Evolutionary conservation across 2,113 vertebrate species (phyloP), one percentile per base, ranked within the genome.

Genomic region (Silurus glanis): DNA sequence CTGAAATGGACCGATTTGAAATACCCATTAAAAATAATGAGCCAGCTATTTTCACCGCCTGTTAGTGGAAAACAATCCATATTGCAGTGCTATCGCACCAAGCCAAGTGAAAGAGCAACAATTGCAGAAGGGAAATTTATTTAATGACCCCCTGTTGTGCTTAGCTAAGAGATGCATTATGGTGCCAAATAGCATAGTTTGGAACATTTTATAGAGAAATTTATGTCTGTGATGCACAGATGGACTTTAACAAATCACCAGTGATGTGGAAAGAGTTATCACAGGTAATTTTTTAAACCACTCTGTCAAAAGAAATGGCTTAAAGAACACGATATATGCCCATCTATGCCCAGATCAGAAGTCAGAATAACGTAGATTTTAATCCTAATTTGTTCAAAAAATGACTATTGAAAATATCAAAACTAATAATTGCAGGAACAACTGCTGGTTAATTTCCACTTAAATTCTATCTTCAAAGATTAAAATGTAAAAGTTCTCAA

Each of bases 11-110:
- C 71, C 58, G 84, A 89, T 90, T 82, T 90, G 58, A 86, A 89
- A 89, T 64, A 79, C 51, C 84, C 89, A 89, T 90, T 90, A 90
- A 86, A 90, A 89, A 89, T 90, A 89, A 90, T 89, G 88, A 90
- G 82, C 67, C 53, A 56, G 86, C 84, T 87, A 82, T 86, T 86
- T 90, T 81, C 78, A 82, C 76, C 9, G 66, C 78, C 61, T 17
- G 81, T 85, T 89, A 87, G 86, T 72, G 58, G 84, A 84, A 89
- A 88, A 85, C 83, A 89, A 89, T 87, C 86, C 78, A 85, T 83
- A 85, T 83, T 76, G 81, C 45, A 85, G 49, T 12, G 74, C 83
- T 72, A 62, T 51, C 83, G 51, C 71, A 79, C 23, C 80, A 84
- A 85, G 72, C 51, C 58, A 81, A 84, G 80, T 84, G 83, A 82